These are phyloP conservation scores for Alcedo quadribrachys DNA, from an alignment of 2,797 vertebrate species.

Conservation along the genomic window DNA sequence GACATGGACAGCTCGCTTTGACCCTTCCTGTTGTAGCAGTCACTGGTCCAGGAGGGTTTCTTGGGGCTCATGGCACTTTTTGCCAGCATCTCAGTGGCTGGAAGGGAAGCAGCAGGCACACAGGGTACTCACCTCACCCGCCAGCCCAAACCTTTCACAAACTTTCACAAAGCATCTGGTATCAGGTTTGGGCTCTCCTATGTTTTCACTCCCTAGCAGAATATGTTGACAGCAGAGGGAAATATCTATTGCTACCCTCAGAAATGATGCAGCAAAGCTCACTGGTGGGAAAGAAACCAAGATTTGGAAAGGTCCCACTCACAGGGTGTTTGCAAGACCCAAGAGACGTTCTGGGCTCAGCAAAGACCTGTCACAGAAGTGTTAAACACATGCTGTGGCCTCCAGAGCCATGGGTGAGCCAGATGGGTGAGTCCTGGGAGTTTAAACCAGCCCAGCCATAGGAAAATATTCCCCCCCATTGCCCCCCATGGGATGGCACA, in stretches of 20 bases:
- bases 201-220: not conserved
- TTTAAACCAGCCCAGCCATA: not conserved
- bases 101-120: not conserved
- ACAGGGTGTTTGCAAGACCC: not conserved
- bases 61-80: not conserved
- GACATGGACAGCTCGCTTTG: accelerated
- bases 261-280: not conserved
- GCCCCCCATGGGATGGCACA: not conserved
- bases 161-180: not conserved
- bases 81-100: not conserved
- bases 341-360: not conserved
- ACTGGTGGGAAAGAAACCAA: not conserved
- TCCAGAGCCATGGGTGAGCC: not conserved
- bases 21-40: not conserved
- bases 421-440: not conserved
- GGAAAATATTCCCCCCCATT: not conserved
- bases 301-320: not conserved
- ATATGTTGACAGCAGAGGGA: not conserved
- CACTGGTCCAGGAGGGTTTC: not conserved
- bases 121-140: not conserved
- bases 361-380: not conserved
- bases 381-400: not conserved
- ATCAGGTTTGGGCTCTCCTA: not conserved
- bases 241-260: not conserved
- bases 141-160: not conserved